A percentile compares a stretch with the other conserved stretches of the same genome.
These are phyloP conservation scores for Streblospio benedicti DNA, from an alignment of 1,140 invertebrate species.

Conservation along the genomic window DNA sequence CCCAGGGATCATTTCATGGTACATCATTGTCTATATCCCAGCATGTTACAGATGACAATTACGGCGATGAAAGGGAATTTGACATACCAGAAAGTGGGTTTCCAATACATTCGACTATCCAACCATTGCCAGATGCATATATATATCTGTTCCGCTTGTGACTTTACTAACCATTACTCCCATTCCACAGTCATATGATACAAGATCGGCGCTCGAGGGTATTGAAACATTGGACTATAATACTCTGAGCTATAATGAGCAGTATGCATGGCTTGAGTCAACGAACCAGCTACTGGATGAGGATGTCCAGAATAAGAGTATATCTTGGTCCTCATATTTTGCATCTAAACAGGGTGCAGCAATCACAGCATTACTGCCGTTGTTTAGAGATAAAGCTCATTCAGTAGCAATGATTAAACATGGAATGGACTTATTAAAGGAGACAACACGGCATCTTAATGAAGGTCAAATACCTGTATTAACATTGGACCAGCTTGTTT, in stretches of 20 bases:
- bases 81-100: not conserved
- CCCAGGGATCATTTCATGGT: not conserved
- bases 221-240: not conserved
- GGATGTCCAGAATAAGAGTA: not conserved
- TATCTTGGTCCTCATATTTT: not conserved
- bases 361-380: not conserved
- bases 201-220: not conserved
- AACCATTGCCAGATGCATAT: not conserved
- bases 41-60: not conserved
- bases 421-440: not conserved
- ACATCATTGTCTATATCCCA: not conserved
- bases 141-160: no score
- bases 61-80: not conserved
- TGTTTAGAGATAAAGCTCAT: not conserved
- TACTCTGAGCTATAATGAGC: not conserved
- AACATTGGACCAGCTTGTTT: not conserved
- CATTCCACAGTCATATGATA: not conserved
- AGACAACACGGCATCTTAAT: not conserved
- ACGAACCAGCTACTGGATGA: not conserved
- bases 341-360: not conserved
- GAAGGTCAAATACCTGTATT: not conserved
- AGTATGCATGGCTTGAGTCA: not conserved
- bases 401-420: not conserved
- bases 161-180: not conserved
- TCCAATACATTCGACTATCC: not conserved